phyloP scores from a whole-genome alignment of 2,888 invertebrate genomes.

The Argynnis bischoffii region DNA sequence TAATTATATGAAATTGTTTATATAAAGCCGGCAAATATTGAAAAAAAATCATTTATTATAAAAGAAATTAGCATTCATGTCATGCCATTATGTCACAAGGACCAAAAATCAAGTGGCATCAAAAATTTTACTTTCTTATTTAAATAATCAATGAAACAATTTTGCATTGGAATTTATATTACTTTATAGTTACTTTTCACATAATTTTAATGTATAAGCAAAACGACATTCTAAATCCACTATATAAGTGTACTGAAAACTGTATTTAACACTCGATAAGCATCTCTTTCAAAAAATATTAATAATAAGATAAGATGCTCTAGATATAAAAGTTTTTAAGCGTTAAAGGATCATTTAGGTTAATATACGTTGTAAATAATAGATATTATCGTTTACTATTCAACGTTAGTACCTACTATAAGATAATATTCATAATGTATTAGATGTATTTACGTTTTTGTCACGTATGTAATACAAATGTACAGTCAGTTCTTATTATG shows the following conservation, averaged over 20 bases:
- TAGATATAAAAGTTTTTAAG: constrained; percentile 31
- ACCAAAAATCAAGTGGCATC: constrained; percentile 24
- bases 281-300: constrained; percentile 9
- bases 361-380: constrained; percentile 36
- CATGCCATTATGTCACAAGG: constrained; percentile 10
- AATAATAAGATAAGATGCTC: constrained; percentile 20
- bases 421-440: constrained; percentile 29
- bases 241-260: background rate
- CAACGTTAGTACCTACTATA: constrained; percentile 26
- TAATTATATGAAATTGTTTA: too few species aligned
- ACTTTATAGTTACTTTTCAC: background rate
- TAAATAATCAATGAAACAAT: too few species aligned
- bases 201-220: background rate
- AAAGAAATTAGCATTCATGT: background rate
- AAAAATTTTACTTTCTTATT: too few species aligned
- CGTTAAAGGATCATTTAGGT: constrained; percentile 33
- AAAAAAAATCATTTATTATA: background rate
- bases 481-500: constrained; percentile 29
- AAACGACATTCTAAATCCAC: background rate
- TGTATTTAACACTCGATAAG: constrained; percentile 4
- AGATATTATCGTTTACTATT: constrained; percentile 32
- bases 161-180: too few species aligned
- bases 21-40: background rate
- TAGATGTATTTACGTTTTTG: constrained; percentile 20
- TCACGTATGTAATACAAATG: constrained; percentile 33